phyloP scores from a whole-genome alignment of 2,797 vertebrate species.

The Phalanger gymnotis region DNA sequence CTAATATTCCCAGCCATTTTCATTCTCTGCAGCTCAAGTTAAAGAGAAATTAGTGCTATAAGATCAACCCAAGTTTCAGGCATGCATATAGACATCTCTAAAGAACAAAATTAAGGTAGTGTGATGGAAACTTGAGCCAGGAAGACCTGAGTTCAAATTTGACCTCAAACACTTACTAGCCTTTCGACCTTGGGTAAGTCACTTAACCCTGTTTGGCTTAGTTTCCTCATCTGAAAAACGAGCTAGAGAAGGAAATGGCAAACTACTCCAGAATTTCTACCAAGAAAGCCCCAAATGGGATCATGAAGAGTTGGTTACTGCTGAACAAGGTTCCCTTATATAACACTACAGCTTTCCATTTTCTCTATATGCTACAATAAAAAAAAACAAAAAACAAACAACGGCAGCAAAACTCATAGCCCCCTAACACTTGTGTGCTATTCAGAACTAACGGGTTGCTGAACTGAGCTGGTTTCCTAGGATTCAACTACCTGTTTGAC shows the following conservation, averaged over 20 bases:
- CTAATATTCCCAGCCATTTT: slow-evolving; percentile 74
- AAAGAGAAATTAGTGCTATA: slow-evolving; percentile 65
- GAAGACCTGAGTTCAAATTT: not conserved
- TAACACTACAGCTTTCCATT: not conserved
- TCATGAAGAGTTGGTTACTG: not conserved
- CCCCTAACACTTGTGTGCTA: not conserved
- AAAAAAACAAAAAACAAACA: too few species aligned
- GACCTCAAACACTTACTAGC: not conserved
- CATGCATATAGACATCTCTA: slow-evolving; percentile 46
- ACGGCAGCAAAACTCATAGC: too few species aligned
- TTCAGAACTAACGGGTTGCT: not conserved
- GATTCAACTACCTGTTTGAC: not conserved
- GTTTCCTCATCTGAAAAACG: not conserved
- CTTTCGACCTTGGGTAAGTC: not conserved
- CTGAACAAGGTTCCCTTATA: not conserved
- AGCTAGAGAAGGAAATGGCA: not conserved
- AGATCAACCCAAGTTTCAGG: slow-evolving; percentile 67
- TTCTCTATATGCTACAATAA: not conserved
- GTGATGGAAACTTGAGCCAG: not conserved
- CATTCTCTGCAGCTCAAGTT: slow-evolving; percentile 70
- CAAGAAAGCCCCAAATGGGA: not conserved
- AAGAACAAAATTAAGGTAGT: not conserved
- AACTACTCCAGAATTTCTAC: not conserved
- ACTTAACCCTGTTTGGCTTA: not conserved
- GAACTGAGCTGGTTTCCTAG: not conserved